Base-by-base conservation (phyloP, 2,888 invertebrate genomes). In the Cenopis cana region DNA sequence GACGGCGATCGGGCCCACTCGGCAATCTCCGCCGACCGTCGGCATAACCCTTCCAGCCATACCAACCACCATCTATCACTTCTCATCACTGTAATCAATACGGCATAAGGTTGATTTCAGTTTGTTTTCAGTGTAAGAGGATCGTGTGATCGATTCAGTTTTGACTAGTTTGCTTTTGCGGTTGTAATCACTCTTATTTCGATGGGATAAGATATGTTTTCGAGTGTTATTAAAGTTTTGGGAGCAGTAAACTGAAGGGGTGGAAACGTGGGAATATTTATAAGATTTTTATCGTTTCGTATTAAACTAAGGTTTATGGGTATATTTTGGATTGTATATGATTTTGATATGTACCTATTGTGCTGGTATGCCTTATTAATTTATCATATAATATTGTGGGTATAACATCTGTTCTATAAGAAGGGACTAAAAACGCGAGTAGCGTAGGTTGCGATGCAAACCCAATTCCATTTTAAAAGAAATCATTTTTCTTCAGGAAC, bases 1-100 rank as follows among this genome's bases (percentile, higher is more conserved):
- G 82, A 82, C 77, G 86, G 87, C 88, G 77, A 75, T 84, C 83
- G 82, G 79, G 60, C 54, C n/a, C 72, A 72, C 75, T 85, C 85
- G 85, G 81, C 74, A 64, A 78, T 79, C 79, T 81, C 82, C 86
- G 86, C 76, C 75, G 60, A 75, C 69, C 74, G 74, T 81, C 82
- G 83, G 75, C 74, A 46, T 75, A 75, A 80, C 79, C 78, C 80
- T 77, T 76, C 68, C 70, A 70, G 59, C 52, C 20, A 65, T 41
- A 36, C 59, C 54, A 60, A 54, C 24, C 38, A 17, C 11, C n/a
- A 29, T 46, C 41, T 17, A 55, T 18, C 65, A 66, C 46, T 46
- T 56, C 4, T 3, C 18, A 2, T 8, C 29, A 46, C 17, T 29
- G 12, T 61, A 56, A 62, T 20, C 2, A 17, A 20, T 11, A 38